phyloP scores from a whole-genome alignment of 2,888 invertebrate species.

The Halictus quadricinctus region DNA sequence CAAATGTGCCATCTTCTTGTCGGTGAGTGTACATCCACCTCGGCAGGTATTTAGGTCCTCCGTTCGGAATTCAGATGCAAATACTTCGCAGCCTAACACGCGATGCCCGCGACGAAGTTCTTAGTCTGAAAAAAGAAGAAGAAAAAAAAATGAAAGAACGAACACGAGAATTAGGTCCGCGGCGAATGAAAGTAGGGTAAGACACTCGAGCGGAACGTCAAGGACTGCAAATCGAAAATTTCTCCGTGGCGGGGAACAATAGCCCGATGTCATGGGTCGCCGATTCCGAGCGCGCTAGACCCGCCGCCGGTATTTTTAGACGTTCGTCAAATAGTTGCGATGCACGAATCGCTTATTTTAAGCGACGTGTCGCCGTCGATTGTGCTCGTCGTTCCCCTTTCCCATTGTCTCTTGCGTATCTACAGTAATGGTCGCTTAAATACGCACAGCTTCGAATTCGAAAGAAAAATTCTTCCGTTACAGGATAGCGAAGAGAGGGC shows the following conservation, averaged over 20 bases:
- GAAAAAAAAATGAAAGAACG: not conserved
- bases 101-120: not conserved
- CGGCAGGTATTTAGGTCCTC: not conserved
- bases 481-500: too few species aligned
- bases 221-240: not conserved
- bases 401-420: not conserved
- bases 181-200: slow-evolving; percentile 7
- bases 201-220: slow-evolving; percentile 2
- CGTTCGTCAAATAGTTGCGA: slow-evolving; percentile 44
- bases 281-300: slow-evolving; percentile 29
- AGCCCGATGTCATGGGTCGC: slow-evolving; percentile 6
- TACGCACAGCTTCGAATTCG: not conserved
- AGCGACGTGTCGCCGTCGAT: slow-evolving; percentile 52
- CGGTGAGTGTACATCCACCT: not conserved
- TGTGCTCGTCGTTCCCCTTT: slow-evolving; percentile 24
- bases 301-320: slow-evolving; percentile 40
- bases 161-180: not conserved
- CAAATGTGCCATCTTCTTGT: not conserved
- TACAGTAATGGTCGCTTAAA: not conserved
- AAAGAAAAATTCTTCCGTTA: not conserved
- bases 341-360: slow-evolving; percentile 48
- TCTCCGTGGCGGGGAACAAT: slow-evolving; percentile 20
- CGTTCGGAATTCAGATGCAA: not conserved
- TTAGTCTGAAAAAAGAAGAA: not conserved
- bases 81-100: not conserved